Evolutionary conservation across 23 tunicate genomes (phyloP), one percentile per base, ranked within the genome.

Genomic region (Corella eumyota): DNA sequence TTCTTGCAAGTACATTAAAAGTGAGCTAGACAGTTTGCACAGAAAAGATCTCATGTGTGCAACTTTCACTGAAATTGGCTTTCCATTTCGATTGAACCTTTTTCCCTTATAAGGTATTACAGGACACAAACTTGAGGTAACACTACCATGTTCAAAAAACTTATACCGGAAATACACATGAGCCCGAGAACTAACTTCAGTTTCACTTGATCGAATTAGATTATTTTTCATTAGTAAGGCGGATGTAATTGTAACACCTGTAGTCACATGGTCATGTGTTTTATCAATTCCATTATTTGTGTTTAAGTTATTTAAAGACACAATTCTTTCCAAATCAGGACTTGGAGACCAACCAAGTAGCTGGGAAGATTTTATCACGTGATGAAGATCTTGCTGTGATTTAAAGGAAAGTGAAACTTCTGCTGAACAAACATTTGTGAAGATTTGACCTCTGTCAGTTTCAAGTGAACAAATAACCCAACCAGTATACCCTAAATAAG

Each of bases 141-240:
- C 76, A 20, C 88, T 72, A 76, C 79, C 96, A 23, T 79, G 70
- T 34, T 88, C 96, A 61, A 33, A 79, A 68, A 88, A 79, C 76
- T 88, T 88, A 56, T 88, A 88, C 23, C 74, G 77, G 15, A 75
- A 38, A 49, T 75, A 84, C 51, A 84, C 69, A 49, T 75, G 69
- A 0, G 94, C 78, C 52, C 48, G 33, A 32, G 62, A 64, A 51
- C 70, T 62, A 13, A 83, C 40, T 26, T 45, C 77, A 13, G 63
- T 73, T 25, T 35, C 35, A 1, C 72, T 78, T 0, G 62, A 58
- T 19, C 44, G 66, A 34, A 70, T 3, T 30, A 75, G 33, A 25
- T 35, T 45, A 1, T 56, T 28, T 45, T 46, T 76, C 0, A 78
- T 83, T 4, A 84, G 59, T 78, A 83, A 84, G n/a, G 83, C 94